These are phyloP conservation scores for Sminthurides bifidus DNA, from an alignment of 1,140 invertebrate species.

Conservation along the genomic window DNA sequence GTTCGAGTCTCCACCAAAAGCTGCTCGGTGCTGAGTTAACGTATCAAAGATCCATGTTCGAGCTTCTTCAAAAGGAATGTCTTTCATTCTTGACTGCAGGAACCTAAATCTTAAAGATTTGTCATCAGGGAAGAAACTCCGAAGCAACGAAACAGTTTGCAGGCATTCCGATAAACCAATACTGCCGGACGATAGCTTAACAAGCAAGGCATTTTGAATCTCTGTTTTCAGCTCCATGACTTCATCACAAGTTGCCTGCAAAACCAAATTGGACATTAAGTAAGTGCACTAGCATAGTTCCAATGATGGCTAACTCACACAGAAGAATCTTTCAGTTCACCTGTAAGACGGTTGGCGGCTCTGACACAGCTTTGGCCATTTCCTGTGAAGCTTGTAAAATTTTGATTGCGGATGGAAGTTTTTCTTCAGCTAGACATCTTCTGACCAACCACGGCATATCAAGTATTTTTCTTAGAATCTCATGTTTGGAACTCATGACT, in stretches of 20 bases:
- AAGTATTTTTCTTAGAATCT: constrained; percentile 10
- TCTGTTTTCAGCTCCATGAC: constrained; percentile 26
- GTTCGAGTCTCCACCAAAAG: constrained; percentile 30
- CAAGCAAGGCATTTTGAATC: constrained; percentile 27
- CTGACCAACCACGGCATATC: constrained; percentile 30
- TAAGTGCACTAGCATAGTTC: neutral
- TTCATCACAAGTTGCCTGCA: constrained; percentile 23
- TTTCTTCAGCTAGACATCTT: constrained; percentile 26
- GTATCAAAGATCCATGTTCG: constrained; percentile 31
- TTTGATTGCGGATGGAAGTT: constrained; percentile 29
- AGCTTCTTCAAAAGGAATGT: constrained; percentile 26
- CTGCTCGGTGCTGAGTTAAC: constrained; percentile 30
- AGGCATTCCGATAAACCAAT: constrained; percentile 31
- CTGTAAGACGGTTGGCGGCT: constrained; percentile 14
- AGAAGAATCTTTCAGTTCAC: constrained; percentile 1
- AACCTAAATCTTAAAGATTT: constrained; percentile 27
- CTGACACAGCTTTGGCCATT: constrained; percentile 15
- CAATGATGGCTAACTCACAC: neutral
- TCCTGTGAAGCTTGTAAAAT: constrained; percentile 27
- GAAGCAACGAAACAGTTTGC: constrained; percentile 27
- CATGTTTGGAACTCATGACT: neutral
- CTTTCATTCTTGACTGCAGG: constrained; percentile 30
- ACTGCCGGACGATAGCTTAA: constrained; percentile 22
- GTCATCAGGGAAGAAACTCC: constrained; percentile 30
- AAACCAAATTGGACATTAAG: neutral